Percentiles rank a stretch among this genome's conserved stretches.
These are phyloP conservation scores for Sceloporus undulatus DNA, from an alignment of 2,113 vertebrate species.

Conservation along the genomic window DNA sequence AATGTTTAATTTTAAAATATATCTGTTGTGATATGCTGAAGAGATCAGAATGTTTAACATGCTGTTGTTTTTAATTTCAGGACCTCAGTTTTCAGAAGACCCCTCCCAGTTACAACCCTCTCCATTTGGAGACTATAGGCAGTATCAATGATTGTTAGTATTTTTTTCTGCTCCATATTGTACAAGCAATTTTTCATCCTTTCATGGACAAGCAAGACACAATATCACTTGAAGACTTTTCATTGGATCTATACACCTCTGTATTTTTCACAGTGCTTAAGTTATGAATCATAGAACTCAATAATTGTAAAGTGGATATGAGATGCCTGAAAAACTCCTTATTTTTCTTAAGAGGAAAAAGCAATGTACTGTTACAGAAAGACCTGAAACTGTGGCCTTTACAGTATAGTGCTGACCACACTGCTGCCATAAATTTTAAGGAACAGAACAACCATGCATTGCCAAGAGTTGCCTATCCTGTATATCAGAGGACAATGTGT, in stretches of 20 bases:
- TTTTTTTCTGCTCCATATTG: not conserved
- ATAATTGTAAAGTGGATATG: slow-evolving; percentile 58
- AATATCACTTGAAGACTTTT: slow-evolving; percentile 22
- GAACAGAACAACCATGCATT: not conserved
- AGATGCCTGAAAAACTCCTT: slow-evolving; percentile 51
- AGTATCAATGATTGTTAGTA: slow-evolving; percentile 85
- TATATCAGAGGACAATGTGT: not conserved
- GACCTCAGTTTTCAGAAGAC: slow-evolving; percentile 89
- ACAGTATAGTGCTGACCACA: slow-evolving; percentile 20
- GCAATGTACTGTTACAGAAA: slow-evolving; percentile 19
- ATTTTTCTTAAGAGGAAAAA: slow-evolving; percentile 61
- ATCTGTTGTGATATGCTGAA: not conserved
- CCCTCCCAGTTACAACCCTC: slow-evolving; percentile 83
- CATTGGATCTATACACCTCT: slow-evolving; percentile 45
- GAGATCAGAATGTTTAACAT: accelerated
- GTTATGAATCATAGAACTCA: slow-evolving; percentile 69
- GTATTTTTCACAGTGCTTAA: slow-evolving; percentile 46
- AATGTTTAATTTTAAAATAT: not conserved
- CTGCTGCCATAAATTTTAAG: slow-evolving; percentile 21
- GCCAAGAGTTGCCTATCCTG: not conserved
- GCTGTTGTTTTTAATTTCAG: slow-evolving; percentile 65
- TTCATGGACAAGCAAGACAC: slow-evolving; percentile 25
- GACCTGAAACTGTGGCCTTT: slow-evolving; percentile 41
- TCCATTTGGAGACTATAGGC: slow-evolving; percentile 89
- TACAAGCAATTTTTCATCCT: not conserved